Base-by-base conservation (phyloP, 2,113 vertebrate species). In the Rhizomys pruinosus region DNA sequence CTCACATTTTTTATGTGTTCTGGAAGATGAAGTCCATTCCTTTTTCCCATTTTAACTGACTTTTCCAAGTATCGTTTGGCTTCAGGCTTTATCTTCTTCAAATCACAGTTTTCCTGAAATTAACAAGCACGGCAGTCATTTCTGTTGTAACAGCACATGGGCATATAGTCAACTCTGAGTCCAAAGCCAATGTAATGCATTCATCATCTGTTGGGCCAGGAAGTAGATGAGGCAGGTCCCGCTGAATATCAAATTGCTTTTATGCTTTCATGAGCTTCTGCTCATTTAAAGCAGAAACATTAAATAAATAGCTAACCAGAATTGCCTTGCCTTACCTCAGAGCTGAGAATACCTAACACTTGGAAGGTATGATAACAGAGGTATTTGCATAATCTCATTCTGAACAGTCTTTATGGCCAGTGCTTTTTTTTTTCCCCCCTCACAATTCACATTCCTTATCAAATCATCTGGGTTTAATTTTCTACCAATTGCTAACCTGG, bases 21-120 rank as follows among this genome's bases (percentile, higher is more conserved):
- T 47, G 99, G 98, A 97, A 99, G 98, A 97, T 99, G 99, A 84
- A 99, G 97, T 86, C 99, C 99, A 0, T 99, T 99, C 81, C 99
- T 98, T 97, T 98, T 98, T 16, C 99, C 99, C 94, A 98, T 97
- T 95, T 98, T 99, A 81, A 99, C 96, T 0, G 99, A 98, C 94
- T 99, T 98, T 90, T 99, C 99, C 92, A 99, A 95, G 66, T 99
- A 99, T 7, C 99, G 95, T 92, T 98, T 99, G 84, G 99, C 99
- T 98, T 99, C 99, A 66, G 98, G 97, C 68, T 98, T 98, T 92
- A 99, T 71, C 88, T 97, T 96, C 85, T 97, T 97, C 92, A 98
- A 96, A 94, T 98, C 68, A 12, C 96, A 97, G 74, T 97, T 99
- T 97, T 98, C 96, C 99, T 99, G 97, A 97, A 98, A 98, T 95